Base-by-base conservation (phyloP, 2,888 invertebrate genomes). In the Papilio demoleus region DNA sequence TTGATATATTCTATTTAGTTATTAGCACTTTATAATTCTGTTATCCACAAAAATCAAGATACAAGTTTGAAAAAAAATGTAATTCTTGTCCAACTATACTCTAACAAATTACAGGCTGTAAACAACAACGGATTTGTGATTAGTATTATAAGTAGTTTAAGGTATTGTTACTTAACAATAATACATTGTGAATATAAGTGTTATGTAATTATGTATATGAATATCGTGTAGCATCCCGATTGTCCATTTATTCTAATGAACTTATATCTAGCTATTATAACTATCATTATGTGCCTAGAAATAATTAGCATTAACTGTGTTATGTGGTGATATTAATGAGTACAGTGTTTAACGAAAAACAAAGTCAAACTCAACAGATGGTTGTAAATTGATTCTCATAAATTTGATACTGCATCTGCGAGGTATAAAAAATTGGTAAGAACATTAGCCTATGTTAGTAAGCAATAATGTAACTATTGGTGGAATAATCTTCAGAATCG, bases 41-140 rank as follows among this genome's bases (percentile, higher is more conserved):
- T n/a, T 5, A n/a, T 8, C 8, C n/a, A 4, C 3, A 53, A 27
- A 27, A 53, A 27, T 53, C n/a, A 27, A 53, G 36, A 6, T 36
- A 38, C 14, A 38, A 38, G 12, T 14, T 38, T 14, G 14, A 38
- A 38, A 14, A 38, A 12, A 38, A 38, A 31, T 73, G 76, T 74
- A 76, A 71, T 61, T 67, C 75, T 68, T 73, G 70, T 73, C 73
- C 73, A 65, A 65, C n/a, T 42, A 22, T 60, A 83, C 84, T 81
- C 82, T 86, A 84, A 83, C 80, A 80, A 80, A 83, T 80, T 77
- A 82, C 90, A 83, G 92, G 91, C 90, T 90, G 90, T 91, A 87
- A 90, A 80, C 86, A 84, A 91, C 86, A 88, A 92, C 85, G 92
- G 92, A 92, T 92, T 92, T 92, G 92, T 89, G 86, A 90, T 83